Conservation (phyloP, 1,140 invertebrate genomes). For the Mylabris phalerata region DNA sequence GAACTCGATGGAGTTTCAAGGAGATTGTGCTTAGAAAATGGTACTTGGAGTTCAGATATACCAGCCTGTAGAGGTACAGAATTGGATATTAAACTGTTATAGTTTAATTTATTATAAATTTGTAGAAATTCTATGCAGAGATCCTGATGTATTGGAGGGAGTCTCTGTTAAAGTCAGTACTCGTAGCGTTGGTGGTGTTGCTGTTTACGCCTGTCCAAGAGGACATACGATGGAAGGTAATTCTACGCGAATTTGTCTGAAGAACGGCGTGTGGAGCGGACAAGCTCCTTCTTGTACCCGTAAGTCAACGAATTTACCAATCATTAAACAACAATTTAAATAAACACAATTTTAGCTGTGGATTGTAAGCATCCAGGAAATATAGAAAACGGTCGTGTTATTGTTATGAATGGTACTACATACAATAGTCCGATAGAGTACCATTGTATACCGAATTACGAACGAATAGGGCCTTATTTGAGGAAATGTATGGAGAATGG, state of each 20-base stretch:
- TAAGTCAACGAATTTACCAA: slow-evolving; percentile 38
- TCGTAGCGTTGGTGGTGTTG: slow-evolving; percentile 66
- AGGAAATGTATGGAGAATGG: slow-evolving; percentile 77
- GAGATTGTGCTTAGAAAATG: slow-evolving; percentile 79
- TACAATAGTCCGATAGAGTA: slow-evolving; percentile 81
- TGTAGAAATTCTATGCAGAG: slow-evolving; percentile 70
- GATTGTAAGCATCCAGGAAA: slow-evolving; percentile 71
- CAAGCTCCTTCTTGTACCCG: slow-evolving; percentile 70
- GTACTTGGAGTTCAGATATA: slow-evolving; percentile 73
- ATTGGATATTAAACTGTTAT: slow-evolving; percentile 18
- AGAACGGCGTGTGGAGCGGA: slow-evolving; percentile 77
- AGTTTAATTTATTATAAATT: slow-evolving; percentile 17
- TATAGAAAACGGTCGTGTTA: slow-evolving; percentile 79
- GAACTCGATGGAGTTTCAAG: slow-evolving; percentile 74
- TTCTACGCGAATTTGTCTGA: slow-evolving; percentile 64
- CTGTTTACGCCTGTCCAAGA: slow-evolving; percentile 72
- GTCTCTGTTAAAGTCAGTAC: slow-evolving; percentile 52
- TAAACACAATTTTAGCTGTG: slow-evolving; percentile 54
- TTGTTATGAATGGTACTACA: slow-evolving; percentile 76
- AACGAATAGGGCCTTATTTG: slow-evolving; percentile 71
- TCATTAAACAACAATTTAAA: background rate
- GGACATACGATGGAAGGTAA: slow-evolving; percentile 78
- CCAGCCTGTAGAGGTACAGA: slow-evolving; percentile 66
- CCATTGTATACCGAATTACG: slow-evolving; percentile 78
- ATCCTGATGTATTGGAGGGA: slow-evolving; percentile 55